Base-by-base conservation (phyloP, 2,113 vertebrate genomes). In the Anas platyrhynchos region DNA sequence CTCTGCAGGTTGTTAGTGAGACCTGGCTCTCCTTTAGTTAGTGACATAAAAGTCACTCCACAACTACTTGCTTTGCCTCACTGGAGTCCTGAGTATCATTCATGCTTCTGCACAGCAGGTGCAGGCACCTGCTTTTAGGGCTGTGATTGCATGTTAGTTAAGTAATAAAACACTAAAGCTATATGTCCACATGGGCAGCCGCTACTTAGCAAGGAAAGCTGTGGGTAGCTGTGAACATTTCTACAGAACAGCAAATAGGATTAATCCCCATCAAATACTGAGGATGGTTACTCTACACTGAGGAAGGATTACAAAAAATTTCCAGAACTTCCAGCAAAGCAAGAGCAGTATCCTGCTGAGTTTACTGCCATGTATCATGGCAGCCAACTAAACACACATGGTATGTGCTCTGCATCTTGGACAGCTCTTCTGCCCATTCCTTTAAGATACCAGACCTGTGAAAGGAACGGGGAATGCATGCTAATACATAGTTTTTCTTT, bases 61-160 rank as follows among this genome's bases (percentile, higher is more conserved):
- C 29, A 56, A 29, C 50, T 54, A 14, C 66, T 11, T 43, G 65
- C 0, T 11, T 55, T 17, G 16, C 55, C 22, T 43, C n/a, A 22
- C 9, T 86, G 50, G 79, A 67, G 25, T 22, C 36, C 17, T 29
- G 9, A 48, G 13, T 43, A 0, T 17, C 17, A 36, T 58, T 68
- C 0, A 0, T 31, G 3, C 10, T 52, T 29, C 75, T 22, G 5
- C 20, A 14, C 44, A 82, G 34, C 1, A 54, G 36, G 17, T 34
- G 7, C 26, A 21, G 54, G 18, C 9, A 31, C 17, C 22, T 52
- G 1, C 0, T 0, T 14, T 12, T 55, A 73, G 3, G 54, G 11
- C 25, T 21, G 27, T 1, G 46, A 48, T 48, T 48, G 20, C 59
- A 54, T 54, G 62, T 21, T 43, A n/a, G 67, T 1, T 1, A 2